Base-by-base conservation (phyloP, 2,797 vertebrate genomes). In the Argentina silus region DNA sequence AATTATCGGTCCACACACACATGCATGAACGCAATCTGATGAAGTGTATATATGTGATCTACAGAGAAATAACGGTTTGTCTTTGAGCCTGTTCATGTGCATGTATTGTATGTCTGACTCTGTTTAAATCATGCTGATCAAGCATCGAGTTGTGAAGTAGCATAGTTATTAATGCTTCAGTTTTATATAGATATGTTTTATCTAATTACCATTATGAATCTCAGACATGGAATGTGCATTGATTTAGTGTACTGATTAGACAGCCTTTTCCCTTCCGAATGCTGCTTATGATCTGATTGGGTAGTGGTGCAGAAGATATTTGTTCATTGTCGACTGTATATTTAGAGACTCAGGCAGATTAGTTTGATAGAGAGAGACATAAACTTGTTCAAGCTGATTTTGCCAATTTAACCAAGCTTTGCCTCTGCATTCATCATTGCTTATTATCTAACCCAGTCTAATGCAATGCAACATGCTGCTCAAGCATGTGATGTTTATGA, bases 281-380 rank as follows among this genome's bases (percentile, higher is more conserved):
- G 23, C 51, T 80, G 75, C 65, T 74, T 75, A 73, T 74, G 83
- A 76, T 68, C 59, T 23, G 66, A 86, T 82, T 85, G 80, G 82
- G 69, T 77, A 10, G 0, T 78, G 81, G 78, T 80, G 86, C 78
- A 82, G 81, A 84, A 85, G 75, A 81, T 72, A 76, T 77, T 61
- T 59, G 57, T 80, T 6, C 36, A 55, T 74, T 80, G 78, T 86
- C 74, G 80, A 80, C 76, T 78, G 82, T 84, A 55, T 61, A 78
- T 84, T 86, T 80, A 81, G 73, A 78, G 66, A 76, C 74, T 76
- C 50, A 7, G 21, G 60, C 70, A 73, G 76, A 78, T 87, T 83
- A 76, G 83, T 79, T 71, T 83, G 78, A 86, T 85, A 65, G 77
- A 84, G 78, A 53, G 73, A 80, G 78, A 79, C 79, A 72, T 64